These are phyloP conservation scores for Sinopyrophorus schimmeli DNA, from an alignment of 2,888 invertebrate species.

Conservation along the genomic window DNA sequence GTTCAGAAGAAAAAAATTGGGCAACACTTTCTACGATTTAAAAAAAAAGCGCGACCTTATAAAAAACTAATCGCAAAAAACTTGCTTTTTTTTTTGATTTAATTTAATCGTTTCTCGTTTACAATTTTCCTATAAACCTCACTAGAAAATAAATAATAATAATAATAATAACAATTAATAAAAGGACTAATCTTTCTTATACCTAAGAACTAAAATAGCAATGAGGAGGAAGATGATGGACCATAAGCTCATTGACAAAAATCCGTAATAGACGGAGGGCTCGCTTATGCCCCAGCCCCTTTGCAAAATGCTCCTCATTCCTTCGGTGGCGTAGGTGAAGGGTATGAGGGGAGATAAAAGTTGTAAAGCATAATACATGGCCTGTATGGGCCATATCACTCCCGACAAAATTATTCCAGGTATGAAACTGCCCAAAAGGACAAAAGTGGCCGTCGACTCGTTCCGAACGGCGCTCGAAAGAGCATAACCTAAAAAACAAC, in stretches of 20 bases:
- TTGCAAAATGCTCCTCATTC: slow-evolving; percentile 82
- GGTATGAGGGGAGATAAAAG: slow-evolving; percentile 84
- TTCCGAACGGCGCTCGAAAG: slow-evolving; percentile 79
- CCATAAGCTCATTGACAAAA: slow-evolving; percentile 83
- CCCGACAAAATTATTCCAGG: slow-evolving; percentile 86
- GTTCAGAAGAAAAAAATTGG: no score
- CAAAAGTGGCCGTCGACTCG: slow-evolving; percentile 81
- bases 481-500: slow-evolving; percentile 70
- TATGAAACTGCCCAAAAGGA: slow-evolving; percentile 82
- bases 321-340: slow-evolving; percentile 86
- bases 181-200: slow-evolving; percentile 82
- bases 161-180: no score
- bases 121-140: no score
- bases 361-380: slow-evolving; percentile 74
- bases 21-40: no score
- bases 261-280: slow-evolving; percentile 86
- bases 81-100: no score
- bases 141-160: no score
- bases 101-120: no score
- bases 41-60: no score
- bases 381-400: slow-evolving; percentile 94
- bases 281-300: slow-evolving; percentile 83
- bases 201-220: slow-evolving; percentile 76
- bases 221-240: slow-evolving; percentile 79
- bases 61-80: no score